These are phyloP conservation scores for Helicoverpa assulta DNA, from an alignment of 2,888 invertebrate species.

Conservation along the genomic window DNA sequence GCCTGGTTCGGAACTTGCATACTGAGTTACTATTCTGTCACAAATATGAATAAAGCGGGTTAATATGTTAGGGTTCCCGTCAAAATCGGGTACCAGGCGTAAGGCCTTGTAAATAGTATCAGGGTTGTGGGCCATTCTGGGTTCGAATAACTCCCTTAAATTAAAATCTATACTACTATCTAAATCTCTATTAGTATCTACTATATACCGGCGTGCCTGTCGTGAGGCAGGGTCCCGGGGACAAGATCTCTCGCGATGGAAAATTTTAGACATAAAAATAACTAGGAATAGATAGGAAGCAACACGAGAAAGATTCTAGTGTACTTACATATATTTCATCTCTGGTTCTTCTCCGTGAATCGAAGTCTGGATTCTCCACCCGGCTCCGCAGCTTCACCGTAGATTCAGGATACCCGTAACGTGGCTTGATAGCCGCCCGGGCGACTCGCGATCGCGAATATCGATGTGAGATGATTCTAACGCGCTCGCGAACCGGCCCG, in stretches of 20 bases:
- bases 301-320: background rate
- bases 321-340: background rate
- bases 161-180: background rate
- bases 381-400: background rate
- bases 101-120: conserved; percentile 17
- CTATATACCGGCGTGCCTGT: no score
- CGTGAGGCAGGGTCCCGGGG: no score
- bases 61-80: conserved; percentile 15
- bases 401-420: background rate
- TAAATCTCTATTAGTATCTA: conserved; percentile 6
- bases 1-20: background rate
- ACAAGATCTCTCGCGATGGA: conserved; percentile 16
- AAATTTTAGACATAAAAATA: background rate
- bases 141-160: no score
- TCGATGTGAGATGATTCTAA: no score
- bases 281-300: background rate
- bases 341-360: background rate
- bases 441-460: background rate
- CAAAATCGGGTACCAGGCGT: conserved; percentile 20
- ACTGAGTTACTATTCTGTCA: conserved; percentile 15
- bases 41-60: conserved; percentile 24
- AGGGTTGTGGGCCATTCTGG: no score
- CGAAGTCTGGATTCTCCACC: background rate
- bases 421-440: background rate
- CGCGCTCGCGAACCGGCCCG: background rate